Conservation (phyloP, 2,888 invertebrate genomes). For the Melinaea marsaeus region DNA sequence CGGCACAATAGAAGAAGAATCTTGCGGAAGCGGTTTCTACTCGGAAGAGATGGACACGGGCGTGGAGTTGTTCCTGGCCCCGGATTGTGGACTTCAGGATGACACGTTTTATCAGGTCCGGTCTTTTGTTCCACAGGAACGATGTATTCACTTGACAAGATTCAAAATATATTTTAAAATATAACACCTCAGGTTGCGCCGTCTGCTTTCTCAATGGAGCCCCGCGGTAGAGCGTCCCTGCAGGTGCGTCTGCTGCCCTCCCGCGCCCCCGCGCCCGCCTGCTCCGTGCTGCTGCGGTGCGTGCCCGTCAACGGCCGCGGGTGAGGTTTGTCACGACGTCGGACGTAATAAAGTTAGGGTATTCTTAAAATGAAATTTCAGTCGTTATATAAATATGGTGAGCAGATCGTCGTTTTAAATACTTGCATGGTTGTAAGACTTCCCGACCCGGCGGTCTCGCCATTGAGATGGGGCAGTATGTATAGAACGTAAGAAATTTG, state of each 20-base stretch:
- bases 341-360: too few relatives aligned
- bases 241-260: conserved; percentile 2
- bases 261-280: conserved; percentile 7
- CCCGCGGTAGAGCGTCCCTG: neutral
- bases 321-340: conserved; percentile 3
- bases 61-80: conserved; percentile 49
- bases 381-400: too few relatives aligned
- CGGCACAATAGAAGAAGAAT: neutral
- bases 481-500: too few relatives aligned
- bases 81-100: conserved; percentile 49
- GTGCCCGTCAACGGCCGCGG: conserved; percentile 9
- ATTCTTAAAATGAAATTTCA: too few relatives aligned
- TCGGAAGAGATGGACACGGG: conserved; percentile 43
- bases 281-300: conserved; percentile 23
- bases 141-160: neutral
- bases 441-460: too few relatives aligned
- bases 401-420: too few relatives aligned
- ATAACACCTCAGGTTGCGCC: conserved; percentile 18
- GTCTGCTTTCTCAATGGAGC: neutral
- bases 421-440: too few relatives aligned
- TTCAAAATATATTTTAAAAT: neutral
- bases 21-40: conserved; percentile 1
- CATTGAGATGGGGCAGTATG: too few relatives aligned
- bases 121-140: neutral
- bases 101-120: conserved; percentile 41